A percentile compares a stretch with the other conserved stretches of the same genome.
phyloP scores from a whole-genome alignment of 1,140 invertebrate species.

The Triops longicaudatus region DNA sequence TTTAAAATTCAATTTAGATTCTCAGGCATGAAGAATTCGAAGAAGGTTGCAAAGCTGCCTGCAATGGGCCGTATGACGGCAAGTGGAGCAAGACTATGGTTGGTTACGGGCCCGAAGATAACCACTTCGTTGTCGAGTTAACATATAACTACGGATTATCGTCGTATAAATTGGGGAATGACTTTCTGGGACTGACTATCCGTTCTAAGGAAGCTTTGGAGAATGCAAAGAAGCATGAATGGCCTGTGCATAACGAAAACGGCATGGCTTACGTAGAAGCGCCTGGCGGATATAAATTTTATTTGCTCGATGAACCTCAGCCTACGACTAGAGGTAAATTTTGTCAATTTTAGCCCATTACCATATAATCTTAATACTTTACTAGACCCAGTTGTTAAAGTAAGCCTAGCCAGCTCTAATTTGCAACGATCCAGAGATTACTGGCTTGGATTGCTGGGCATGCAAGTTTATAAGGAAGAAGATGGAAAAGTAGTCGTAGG shows the following conservation, averaged over 20 bases:
- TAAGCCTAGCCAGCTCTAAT: slow-evolving; percentile 69
- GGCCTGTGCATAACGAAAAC: slow-evolving; percentile 55
- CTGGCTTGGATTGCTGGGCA: slow-evolving; percentile 68
- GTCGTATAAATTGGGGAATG: slow-evolving; percentile 76
- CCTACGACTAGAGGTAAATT: slow-evolving; percentile 50
- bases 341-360: slow-evolving; percentile 16
- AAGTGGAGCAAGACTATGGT: slow-evolving; percentile 99
- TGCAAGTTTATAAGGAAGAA: slow-evolving; percentile 54
- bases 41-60: slow-evolving; percentile 88
- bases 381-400: slow-evolving; percentile 72
- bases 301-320: slow-evolving; percentile 61
- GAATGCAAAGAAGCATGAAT: slow-evolving; percentile 56
- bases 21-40: slow-evolving; percentile 94
- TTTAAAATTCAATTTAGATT: slow-evolving; percentile 52
- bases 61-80: slow-evolving; percentile 95
- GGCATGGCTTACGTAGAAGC: slow-evolving; percentile 55
- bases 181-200: slow-evolving; percentile 80
- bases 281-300: slow-evolving; percentile 87
- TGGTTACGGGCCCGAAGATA: slow-evolving; percentile 90
- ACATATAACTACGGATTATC: slow-evolving; percentile 95
- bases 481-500: slow-evolving; percentile 45
- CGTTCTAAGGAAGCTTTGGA: slow-evolving; percentile 64
- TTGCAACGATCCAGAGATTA: slow-evolving; percentile 65
- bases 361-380: slow-evolving; percentile 19
- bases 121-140: slow-evolving; percentile 91